Percentiles rank a stretch among this genome's conserved stretches.
These are phyloP conservation scores for Rhogogaster chlorosoma DNA, from an alignment of 2,888 invertebrate species.

Conservation along the genomic window DNA sequence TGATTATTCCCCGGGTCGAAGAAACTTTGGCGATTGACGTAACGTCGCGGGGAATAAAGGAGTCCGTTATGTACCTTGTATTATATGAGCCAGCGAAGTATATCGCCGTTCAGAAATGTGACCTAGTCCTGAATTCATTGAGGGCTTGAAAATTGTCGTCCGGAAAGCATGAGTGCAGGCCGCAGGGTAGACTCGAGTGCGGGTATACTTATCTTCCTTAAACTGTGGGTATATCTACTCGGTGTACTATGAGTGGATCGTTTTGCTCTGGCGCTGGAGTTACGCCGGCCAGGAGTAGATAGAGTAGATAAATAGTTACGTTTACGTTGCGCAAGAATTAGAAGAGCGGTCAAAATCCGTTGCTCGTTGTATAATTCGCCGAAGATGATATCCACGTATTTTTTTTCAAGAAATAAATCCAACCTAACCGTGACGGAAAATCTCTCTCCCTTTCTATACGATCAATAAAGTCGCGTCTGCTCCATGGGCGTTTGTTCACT, in stretches of 20 bases:
- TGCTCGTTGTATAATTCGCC: not conserved
- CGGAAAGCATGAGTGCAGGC: slow-evolving; percentile 42
- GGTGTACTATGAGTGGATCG: slow-evolving; percentile 40
- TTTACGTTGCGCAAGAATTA: slow-evolving; percentile 37
- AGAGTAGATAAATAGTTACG: slow-evolving; percentile 30
- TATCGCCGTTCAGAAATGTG: not conserved
- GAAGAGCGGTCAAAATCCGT: not conserved
- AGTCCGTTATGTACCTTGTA: not conserved
- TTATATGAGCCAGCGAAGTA: not conserved
- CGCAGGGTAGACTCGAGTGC: slow-evolving; percentile 25
- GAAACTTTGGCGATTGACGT: not conserved
- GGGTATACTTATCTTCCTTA: slow-evolving; percentile 26
- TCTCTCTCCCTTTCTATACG: slow-evolving; percentile 34
- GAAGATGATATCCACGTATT: not conserved
- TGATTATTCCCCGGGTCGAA: not conserved
- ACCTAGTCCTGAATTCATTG: slow-evolving; percentile 32
- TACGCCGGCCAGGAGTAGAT: not conserved
- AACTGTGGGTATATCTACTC: no score
- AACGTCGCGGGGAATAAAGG: not conserved
- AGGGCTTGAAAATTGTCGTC: slow-evolving; percentile 37
- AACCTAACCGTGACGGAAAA: not conserved
- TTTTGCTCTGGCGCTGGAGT: slow-evolving; percentile 36
- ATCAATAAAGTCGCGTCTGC: slow-evolving; percentile 74
- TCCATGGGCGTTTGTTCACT: slow-evolving; percentile 54
- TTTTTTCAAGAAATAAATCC: not conserved